phyloP scores from a whole-genome alignment of 2,113 vertebrate species.

The Geococcyx californianus region DNA sequence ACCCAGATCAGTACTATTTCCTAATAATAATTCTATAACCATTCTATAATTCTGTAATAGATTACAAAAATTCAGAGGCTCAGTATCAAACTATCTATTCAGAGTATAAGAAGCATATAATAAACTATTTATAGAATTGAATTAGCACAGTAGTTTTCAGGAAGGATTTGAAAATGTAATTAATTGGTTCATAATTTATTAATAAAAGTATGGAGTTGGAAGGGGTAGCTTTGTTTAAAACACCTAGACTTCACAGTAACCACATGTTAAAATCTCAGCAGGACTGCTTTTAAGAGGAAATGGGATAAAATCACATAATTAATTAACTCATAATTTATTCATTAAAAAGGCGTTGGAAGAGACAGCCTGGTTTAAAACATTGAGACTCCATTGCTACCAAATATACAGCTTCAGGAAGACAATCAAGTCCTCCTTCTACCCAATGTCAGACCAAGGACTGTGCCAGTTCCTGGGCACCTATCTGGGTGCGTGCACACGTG shows the following conservation, averaged over 20 bases:
- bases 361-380: background rate
- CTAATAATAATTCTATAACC: background rate
- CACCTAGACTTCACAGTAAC: background rate
- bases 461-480: background rate
- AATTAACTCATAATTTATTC: conserved; percentile 25
- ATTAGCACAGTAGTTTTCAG: background rate
- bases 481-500: fast-evolving
- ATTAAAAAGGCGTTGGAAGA: background rate
- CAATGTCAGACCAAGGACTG: fast-evolving
- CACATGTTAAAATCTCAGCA: conserved; percentile 27
- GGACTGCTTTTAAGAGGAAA: conserved; percentile 35
- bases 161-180: background rate
- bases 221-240: conserved; percentile 2
- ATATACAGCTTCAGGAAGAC: background rate
- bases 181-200: background rate
- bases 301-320: conserved; percentile 34
- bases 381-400: background rate
- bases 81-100: background rate
- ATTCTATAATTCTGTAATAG: background rate
- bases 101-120: background rate
- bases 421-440: background rate
- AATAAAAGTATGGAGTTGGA: background rate
- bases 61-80: background rate
- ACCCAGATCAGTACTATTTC: background rate
- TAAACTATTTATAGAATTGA: background rate